phyloP scores from a whole-genome alignment of 2,113 vertebrate species.

The Oryzias woworae region DNA sequence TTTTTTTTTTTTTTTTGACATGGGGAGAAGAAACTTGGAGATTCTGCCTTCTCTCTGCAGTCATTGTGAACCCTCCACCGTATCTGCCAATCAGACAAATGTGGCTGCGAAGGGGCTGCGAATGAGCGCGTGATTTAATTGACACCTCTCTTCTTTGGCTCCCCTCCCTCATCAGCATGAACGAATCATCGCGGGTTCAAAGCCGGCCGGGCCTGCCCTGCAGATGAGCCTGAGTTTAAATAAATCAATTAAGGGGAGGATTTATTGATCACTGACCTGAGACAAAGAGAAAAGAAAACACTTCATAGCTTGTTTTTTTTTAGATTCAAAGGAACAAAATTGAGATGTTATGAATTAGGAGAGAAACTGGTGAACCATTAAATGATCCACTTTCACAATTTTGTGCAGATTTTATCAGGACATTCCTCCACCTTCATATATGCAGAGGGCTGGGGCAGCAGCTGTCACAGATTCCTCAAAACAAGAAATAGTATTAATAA shows the following conservation, averaged over 20 bases:
- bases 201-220: constrained; percentile 43
- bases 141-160: constrained; percentile 70
- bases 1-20: too few species aligned
- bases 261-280: constrained; percentile 47
- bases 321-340: not conserved
- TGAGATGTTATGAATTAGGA: not conserved
- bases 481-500: not conserved
- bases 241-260: constrained; percentile 72
- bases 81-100: constrained; percentile 34
- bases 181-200: constrained; percentile 70
- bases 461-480: too few species aligned
- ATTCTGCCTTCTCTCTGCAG: not conserved
- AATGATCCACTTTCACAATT: too few species aligned
- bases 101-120: constrained; percentile 34
- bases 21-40: too few species aligned
- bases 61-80: not conserved
- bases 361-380: not conserved
- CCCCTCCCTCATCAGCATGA: constrained; percentile 67
- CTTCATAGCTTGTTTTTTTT: not conserved
- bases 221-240: constrained; percentile 65
- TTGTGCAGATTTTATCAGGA: too few species aligned
- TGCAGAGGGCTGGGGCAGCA: too few species aligned
- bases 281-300: constrained; percentile 37
- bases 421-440: too few species aligned
- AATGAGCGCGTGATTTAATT: constrained; percentile 76